Conservation (phyloP, 2,797 vertebrate genomes). For the Coendou prehensilis region DNA sequence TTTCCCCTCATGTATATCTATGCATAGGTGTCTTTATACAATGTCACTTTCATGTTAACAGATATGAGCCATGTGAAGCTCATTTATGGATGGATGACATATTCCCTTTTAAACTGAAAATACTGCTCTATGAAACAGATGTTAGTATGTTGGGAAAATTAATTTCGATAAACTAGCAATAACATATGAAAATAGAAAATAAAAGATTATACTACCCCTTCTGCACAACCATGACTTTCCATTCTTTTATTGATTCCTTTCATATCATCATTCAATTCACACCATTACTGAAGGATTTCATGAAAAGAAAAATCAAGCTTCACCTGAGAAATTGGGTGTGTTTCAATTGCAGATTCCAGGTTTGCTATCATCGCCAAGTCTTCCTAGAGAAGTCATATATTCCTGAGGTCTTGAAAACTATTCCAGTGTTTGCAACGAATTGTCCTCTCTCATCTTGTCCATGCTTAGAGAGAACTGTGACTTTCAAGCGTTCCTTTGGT, state of each 20-base stretch:
- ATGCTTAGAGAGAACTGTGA: neutral
- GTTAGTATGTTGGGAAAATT: neutral
- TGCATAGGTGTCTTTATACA: neutral
- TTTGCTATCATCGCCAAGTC: neutral
- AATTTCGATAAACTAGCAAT: neutral
- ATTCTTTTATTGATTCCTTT: neutral
- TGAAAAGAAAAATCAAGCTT: neutral
- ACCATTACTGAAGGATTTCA: neutral
- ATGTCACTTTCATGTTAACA: neutral
- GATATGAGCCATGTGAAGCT: neutral
- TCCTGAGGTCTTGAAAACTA: neutral
- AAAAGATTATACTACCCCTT: neutral
- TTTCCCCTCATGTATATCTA: too few relatives aligned
- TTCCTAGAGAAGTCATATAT: neutral
- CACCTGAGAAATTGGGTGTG: neutral
- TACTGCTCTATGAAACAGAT: neutral
- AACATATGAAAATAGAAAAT: neutral
- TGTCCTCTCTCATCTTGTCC: neutral
- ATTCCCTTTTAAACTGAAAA: neutral
- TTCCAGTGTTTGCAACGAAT: neutral
- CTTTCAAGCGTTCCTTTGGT: neutral
- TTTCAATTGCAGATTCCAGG: neutral
- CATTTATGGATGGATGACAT: neutral
- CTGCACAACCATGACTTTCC: neutral
- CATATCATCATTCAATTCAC: neutral